Conservation (phyloP, 2,113 vertebrate species). For the Clupea harengus region DNA sequence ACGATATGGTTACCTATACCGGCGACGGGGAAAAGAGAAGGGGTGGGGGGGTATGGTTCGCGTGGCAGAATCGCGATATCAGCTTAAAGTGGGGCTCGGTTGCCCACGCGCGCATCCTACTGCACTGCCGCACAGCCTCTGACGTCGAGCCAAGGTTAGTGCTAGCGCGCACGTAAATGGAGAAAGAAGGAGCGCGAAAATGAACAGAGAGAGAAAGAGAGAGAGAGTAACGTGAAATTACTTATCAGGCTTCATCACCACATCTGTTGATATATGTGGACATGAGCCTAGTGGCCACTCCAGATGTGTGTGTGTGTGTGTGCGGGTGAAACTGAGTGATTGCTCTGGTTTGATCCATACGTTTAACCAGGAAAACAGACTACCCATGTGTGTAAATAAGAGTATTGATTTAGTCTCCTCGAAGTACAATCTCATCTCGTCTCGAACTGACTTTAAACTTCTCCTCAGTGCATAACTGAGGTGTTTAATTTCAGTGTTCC, state of each 20-base stretch:
- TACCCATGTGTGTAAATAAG: neutral
- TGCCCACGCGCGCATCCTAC: slow-evolving; percentile 75
- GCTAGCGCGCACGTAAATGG: slow-evolving; percentile 77
- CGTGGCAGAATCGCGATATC: slow-evolving; percentile 67
- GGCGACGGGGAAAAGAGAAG: slow-evolving; percentile 63
- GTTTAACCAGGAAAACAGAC: neutral
- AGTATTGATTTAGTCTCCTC: neutral
- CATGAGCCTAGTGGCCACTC: too few species aligned
- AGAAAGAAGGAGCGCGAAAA: slow-evolving; percentile 29
- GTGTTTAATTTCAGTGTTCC: neutral
- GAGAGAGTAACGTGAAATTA: neutral
- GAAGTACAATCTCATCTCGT: neutral
- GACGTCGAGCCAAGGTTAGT: slow-evolving; percentile 92
- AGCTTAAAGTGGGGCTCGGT: slow-evolving; percentile 72
- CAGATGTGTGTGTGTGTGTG: neutral
- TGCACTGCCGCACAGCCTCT: slow-evolving; percentile 97
- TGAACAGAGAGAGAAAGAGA: slow-evolving; percentile 9
- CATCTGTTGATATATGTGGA: neutral
- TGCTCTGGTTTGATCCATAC: neutral
- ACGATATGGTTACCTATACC: slow-evolving; percentile 64
- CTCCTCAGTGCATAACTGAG: too few species aligned
- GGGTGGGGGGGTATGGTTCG: slow-evolving; percentile 46
- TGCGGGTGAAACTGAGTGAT: neutral
- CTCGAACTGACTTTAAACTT: too few species aligned
- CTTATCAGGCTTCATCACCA: neutral